Evolutionary conservation across 1,140 invertebrate genomes (phyloP).

Genomic region (Drosophila orosa): DNA sequence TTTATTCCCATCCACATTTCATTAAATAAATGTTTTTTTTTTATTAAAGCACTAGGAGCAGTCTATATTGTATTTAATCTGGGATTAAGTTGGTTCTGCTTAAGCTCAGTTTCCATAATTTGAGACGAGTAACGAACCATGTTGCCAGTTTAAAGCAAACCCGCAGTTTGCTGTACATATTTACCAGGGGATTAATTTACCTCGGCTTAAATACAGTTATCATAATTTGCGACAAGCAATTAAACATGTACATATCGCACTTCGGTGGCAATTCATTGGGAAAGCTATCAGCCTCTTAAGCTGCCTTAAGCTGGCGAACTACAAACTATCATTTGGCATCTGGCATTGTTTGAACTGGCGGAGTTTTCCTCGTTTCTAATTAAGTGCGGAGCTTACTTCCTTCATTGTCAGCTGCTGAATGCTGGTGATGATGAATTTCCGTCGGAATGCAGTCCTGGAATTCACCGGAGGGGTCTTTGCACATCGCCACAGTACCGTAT

Average conservation of each 20-base stretch:
- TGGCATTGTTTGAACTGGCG: constrained; percentile 20
- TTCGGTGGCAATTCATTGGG: not conserved
- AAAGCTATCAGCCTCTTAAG: not conserved
- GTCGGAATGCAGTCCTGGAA: constrained; percentile 29
- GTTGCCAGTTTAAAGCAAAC: not conserved
- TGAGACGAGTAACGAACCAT: not conserved
- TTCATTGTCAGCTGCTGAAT: constrained; percentile 24
- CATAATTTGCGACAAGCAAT: not conserved
- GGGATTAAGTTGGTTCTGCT: not conserved
- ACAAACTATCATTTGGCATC: constrained; percentile 22
- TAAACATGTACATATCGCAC: not conserved
- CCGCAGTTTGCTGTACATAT: not conserved
- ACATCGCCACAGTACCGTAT: not conserved
- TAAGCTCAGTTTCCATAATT: not conserved
- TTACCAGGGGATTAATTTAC: not conserved
- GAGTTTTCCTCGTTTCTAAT: constrained; percentile 17
- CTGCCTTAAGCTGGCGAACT: constrained; percentile 15
- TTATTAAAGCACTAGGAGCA: not conserved
- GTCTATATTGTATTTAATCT: not conserved
- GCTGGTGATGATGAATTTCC: constrained; percentile 23
- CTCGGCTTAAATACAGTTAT: not conserved
- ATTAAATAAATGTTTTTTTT: not conserved
- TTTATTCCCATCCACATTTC: not conserved
- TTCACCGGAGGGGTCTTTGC: not conserved
- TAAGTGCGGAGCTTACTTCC: constrained; percentile 28